phyloP scores from a whole-genome alignment of 2,888 invertebrate genomes.

The Drepanosiphum platanoidis region DNA sequence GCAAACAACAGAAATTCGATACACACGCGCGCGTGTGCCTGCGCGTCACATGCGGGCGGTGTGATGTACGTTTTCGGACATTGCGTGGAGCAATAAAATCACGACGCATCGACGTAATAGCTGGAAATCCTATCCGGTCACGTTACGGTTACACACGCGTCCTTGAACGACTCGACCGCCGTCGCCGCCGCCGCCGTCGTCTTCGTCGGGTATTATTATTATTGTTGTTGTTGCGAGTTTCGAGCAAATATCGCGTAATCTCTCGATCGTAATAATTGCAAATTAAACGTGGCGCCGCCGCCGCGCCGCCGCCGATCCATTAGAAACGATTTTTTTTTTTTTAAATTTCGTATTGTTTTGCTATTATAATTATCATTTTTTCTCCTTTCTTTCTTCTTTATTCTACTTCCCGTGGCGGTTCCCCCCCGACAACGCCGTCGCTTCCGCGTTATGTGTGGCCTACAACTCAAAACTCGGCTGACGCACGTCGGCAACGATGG shows the following conservation, averaged over 20 bases:
- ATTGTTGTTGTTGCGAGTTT: background rate
- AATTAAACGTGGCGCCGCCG: too few relatives aligned
- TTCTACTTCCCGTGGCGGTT: background rate
- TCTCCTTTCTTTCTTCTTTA: background rate
- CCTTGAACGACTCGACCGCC: slow-evolving; percentile 35
- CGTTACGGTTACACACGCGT: slow-evolving; percentile 34
- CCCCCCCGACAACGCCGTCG: too few relatives aligned
- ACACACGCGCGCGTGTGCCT: background rate
- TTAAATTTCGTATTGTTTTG: background rate
- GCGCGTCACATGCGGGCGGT: background rate
- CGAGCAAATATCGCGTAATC: background rate
- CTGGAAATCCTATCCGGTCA: slow-evolving; percentile 25
- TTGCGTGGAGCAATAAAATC: slow-evolving; percentile 11
- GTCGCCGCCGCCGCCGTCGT: background rate
- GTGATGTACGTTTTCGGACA: background rate
- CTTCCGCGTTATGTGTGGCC: too few relatives aligned
- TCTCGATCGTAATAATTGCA: background rate
- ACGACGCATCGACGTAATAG: slow-evolving; percentile 26
- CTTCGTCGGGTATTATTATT: background rate
- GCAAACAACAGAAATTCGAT: background rate
- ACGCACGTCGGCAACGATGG: too few relatives aligned
- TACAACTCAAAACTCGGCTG: too few relatives aligned
- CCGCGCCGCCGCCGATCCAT: too few relatives aligned
- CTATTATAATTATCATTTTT: too few relatives aligned
- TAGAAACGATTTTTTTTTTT: too few relatives aligned